Evolutionary conservation across 1,140 invertebrate species (phyloP).

Genomic region (Eciton burchellii): DNA sequence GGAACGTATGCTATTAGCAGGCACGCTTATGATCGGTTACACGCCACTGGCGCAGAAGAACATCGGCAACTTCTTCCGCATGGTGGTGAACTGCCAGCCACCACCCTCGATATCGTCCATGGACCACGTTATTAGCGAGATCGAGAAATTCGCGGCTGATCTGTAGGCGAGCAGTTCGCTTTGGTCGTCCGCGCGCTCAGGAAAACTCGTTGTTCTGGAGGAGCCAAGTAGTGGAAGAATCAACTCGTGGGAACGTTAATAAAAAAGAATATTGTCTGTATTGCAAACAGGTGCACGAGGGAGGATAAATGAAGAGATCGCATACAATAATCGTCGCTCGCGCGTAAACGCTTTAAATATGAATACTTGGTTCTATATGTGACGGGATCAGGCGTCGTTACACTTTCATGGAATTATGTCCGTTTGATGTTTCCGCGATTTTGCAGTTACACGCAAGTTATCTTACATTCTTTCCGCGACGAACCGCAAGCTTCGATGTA

Average conservation of each 20-base stretch:
- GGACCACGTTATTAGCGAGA: conserved; percentile 88
- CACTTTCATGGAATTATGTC: neutral
- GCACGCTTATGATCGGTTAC: conserved; percentile 94
- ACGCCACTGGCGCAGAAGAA: conserved; percentile 89
- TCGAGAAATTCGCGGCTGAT: conserved; percentile 86
- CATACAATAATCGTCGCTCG: conserved; percentile 36
- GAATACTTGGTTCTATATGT: neutral
- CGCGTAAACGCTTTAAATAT: conserved; percentile 13
- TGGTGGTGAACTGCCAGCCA: conserved; percentile 94
- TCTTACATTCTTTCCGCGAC: neutral
- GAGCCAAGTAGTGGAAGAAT: neutral
- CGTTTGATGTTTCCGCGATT: neutral
- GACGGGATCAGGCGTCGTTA: neutral
- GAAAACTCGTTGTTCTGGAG: neutral
- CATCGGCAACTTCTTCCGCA: conserved; percentile 94
- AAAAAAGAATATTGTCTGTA: conserved; percentile 56
- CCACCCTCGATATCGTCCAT: conserved; percentile 86
- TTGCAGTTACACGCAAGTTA: neutral
- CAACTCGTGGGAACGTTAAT: neutral
- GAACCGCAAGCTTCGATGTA: neutral
- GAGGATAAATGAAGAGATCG: conserved; percentile 25
- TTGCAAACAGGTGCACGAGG: conserved; percentile 29
- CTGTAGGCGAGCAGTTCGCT: conserved; percentile 72
- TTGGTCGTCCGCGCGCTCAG: neutral
- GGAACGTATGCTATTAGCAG: conserved; percentile 91